These are phyloP conservation scores for Caenorhabditis auriculariae DNA, from an alignment of 2,888 invertebrate species.

Conservation along the genomic window DNA sequence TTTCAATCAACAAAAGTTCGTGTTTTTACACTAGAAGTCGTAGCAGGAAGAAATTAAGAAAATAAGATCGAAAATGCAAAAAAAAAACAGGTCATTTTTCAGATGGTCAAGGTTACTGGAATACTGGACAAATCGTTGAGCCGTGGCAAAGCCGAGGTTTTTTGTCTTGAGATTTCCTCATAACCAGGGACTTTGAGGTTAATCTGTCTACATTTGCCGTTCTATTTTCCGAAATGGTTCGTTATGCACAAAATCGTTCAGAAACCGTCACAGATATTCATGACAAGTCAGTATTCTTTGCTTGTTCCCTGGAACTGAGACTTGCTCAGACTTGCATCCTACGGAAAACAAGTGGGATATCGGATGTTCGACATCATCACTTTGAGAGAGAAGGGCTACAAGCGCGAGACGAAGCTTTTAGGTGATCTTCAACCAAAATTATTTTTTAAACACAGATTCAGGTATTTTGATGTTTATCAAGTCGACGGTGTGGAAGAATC, in stretches of 20 bases:
- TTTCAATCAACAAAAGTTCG: no score
- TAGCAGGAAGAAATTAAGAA: no score
- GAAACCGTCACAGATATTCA: conserved; percentile 92
- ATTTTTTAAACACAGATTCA: background rate
- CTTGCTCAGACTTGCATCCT: conserved; percentile 78
- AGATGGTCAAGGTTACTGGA: conserved; percentile 47
- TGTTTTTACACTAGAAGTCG: no score
- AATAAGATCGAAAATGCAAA: no score
- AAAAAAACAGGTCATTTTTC: no score
- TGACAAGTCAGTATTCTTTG: conserved; percentile 70
- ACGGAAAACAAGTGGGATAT: conserved; percentile 91
- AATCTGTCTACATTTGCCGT: conserved; percentile 77
- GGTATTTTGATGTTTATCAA: conserved; percentile 88
- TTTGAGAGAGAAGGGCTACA: conserved; percentile 83
- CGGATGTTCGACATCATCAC: conserved; percentile 90
- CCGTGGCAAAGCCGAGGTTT: conserved; percentile 59
- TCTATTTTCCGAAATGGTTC: conserved; percentile 94
- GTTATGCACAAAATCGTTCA: conserved; percentile 87
- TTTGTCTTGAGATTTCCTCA: no score
- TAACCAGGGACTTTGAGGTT: no score
- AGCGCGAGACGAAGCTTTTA: conserved; percentile 86
- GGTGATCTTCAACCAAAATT: conserved; percentile 67
- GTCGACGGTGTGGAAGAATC: conserved; percentile 90
- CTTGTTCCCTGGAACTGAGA: background rate
- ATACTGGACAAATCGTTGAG: conserved; percentile 61